Evolutionary conservation across 2,888 invertebrate species (phyloP), one percentile per base, ranked within the genome.

Genomic region (Watsonalla binaria): DNA sequence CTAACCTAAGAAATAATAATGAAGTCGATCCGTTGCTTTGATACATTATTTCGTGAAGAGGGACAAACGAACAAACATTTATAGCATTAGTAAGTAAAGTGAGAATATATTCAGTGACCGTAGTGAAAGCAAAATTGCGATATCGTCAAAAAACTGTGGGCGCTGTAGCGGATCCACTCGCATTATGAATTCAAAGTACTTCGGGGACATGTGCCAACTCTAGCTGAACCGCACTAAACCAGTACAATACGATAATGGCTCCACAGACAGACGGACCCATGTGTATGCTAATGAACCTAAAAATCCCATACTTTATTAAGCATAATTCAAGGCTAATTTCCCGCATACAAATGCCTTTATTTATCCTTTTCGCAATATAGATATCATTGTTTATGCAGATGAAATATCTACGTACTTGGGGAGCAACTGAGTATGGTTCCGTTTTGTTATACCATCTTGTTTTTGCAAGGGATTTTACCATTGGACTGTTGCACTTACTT

Each of bases 141-240:
- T 7, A 8, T 37, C 37, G 42, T 11, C 5, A 42, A 11, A 42
- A 42, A 9, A 49, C 15, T 8, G n/a, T 39, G 49, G 15, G 13
- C 14, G 14, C 14, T 49, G 37, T 11, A 37, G 14, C 37, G 13
- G 13, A 15, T 49, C 39, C 37, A 37, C 6, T 54, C 57, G 56
- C 55, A 65, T 68, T 64, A 64, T 68, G 66, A 62, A 68, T 68
- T 66, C 66, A 68, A 68, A 68, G 64, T 47, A 37, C 62, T 62
- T 55, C 54, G 52, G 54, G 56, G 63, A 62, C 64, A 60, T 64
- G 67, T 62, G 64, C 59, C 60, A 50, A 52, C 56, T 53, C 15
- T 45, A 37, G 45, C 33, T 52, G 5, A 42, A 11, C 9, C 11
- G 15, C 14, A 14, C n/a, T 35, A 37, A 47, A 56, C 49, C 51